Evolutionary conservation across 2,113 vertebrate species (phyloP), one percentile per base, ranked within the genome.

Genomic region (Tragelaphus scriptus): DNA sequence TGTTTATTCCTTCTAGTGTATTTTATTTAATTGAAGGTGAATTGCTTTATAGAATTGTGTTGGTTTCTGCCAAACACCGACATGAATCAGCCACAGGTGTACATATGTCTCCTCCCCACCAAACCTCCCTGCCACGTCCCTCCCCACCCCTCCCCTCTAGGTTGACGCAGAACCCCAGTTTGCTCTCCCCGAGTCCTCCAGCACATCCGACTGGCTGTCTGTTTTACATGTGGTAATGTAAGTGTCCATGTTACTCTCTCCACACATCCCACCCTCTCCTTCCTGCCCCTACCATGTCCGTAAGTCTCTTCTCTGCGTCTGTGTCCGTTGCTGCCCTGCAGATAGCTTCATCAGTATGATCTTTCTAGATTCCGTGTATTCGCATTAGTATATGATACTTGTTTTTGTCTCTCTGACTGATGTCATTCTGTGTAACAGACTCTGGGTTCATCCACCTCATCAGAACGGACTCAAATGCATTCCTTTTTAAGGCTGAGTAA

Each of bases 111-210:
- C 68, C 68, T 40, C 68, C n/a, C 30, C 17, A 71, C 10, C 8
- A 1, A 21, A 10, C 65, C 32, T 68, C 32, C 17, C 9, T 36
- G 65, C 65, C 65, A 10, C 19, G 2, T 2, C 32, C 65, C 16
- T 21, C n/a, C n/a, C 4, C 65, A 21, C 9, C n/a, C 4, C 65
- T 11, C 9, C 8, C 65, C 17, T 21, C 17, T 11, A 6, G n/a
- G 65, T 1, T 71, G 65, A 6, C 2, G 0, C n/a, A 21, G 65
- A 71, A 32, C 32, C 63, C 2, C 56, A 8, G 63, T 17, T 9
- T n/a, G 16, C 2, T 8, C 1, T n/a, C 32, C 65, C n/a, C 0
- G 4, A 21, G n/a, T 0, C 65, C 5, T 2, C 17, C 16, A 21
- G 65, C 17, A 10, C n/a, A 1, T 36, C 17, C n/a, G 1, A 44